Percentiles rank a stretch among this genome's conserved stretches.
Conservation (phyloP, 2,113 vertebrate genomes). For the Arvicanthis niloticus region DNA sequence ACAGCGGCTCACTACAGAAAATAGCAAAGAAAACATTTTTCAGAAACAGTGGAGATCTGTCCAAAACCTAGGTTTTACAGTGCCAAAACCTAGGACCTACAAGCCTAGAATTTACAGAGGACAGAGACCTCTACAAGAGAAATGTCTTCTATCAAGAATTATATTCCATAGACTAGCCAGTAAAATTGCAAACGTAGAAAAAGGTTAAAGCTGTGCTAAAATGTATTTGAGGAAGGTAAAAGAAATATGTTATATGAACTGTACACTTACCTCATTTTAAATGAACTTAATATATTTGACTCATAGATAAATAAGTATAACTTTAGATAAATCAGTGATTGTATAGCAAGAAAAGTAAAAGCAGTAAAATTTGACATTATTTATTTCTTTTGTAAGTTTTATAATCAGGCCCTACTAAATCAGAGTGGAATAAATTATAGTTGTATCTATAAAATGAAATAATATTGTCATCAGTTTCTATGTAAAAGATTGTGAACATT, state of each 20-base stretch:
- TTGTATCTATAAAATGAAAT: not conserved
- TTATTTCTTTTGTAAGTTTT: conserved; percentile 46
- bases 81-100: not conserved
- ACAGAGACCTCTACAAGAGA: not conserved
- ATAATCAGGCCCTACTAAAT: conserved; percentile 55
- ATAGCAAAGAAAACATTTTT: not conserved
- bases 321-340: not conserved
- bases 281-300: conserved; percentile 9
- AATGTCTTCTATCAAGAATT: not conserved
- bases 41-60: not conserved
- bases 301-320: conserved; percentile 28
- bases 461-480: not conserved
- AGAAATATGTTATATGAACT: conserved; percentile 18
- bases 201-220: not conserved
- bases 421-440: conserved; percentile 12
- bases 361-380: conserved; percentile 26
- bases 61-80: not conserved
- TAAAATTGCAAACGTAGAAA: not conserved
- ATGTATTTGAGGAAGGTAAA: not conserved
- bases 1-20: too few species aligned
- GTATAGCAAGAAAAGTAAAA: not conserved
- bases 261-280: conserved; percentile 15
- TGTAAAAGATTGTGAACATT: not conserved
- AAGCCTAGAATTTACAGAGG: not conserved
- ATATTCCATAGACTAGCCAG: not conserved